phyloP scores from a whole-genome alignment of 2,797 vertebrate species.

The Gobio occitaniae region DNA sequence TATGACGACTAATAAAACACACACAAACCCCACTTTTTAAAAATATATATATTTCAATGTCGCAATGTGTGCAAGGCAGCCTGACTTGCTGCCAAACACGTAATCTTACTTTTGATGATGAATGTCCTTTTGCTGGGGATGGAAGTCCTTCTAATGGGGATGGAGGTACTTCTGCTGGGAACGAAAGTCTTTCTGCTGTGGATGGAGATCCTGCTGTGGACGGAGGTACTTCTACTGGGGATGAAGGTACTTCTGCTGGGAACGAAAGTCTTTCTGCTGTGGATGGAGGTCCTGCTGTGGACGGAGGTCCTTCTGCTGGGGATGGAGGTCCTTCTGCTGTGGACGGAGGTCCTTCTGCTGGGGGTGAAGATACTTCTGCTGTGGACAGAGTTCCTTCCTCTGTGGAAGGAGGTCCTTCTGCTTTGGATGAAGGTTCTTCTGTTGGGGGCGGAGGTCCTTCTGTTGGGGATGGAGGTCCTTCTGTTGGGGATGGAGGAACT shows the following conservation, averaged over 20 bases:
- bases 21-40: too few relatives aligned
- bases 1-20: not conserved
- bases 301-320: too few relatives aligned
- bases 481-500: fast-evolving
- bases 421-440: not conserved
- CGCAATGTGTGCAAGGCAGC: too few relatives aligned
- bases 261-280: not conserved
- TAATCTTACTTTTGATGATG: not conserved
- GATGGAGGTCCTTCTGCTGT: not conserved
- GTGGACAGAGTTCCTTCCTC: not conserved
- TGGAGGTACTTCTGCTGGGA: not conserved
- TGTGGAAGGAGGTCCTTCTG: not conserved
- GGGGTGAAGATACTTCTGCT: fast-evolving
- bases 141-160: too few relatives aligned
- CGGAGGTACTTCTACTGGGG: fast-evolving
- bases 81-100: too few relatives aligned
- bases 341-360: not conserved
- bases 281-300: too few relatives aligned
- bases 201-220: fast-evolving
- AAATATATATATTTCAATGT: too few relatives aligned
- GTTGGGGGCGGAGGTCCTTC: fast-evolving
- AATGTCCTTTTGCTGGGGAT: too few relatives aligned
- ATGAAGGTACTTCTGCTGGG: not conserved
- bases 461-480: not conserved
- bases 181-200: too few relatives aligned